These are phyloP conservation scores for Mimumesa dahlbomi DNA, from an alignment of 2,888 invertebrate species.

Conservation along the genomic window DNA sequence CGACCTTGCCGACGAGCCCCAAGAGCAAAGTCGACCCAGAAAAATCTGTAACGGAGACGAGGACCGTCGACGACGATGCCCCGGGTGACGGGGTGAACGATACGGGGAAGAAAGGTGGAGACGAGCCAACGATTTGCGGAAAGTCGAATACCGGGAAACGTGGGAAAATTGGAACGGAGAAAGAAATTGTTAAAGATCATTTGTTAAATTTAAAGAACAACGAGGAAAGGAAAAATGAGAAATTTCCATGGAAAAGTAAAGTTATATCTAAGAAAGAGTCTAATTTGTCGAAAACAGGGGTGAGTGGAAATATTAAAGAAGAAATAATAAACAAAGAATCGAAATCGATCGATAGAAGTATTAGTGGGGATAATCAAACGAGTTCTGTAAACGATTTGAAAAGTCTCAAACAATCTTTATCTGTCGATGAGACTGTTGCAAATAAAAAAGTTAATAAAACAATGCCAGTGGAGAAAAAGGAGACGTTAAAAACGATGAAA, in stretches of 20 bases:
- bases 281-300: neutral
- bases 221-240: neutral
- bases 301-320: neutral
- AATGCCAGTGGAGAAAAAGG: neutral
- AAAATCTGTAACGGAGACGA: too few species aligned
- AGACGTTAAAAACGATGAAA: neutral
- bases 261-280: neutral
- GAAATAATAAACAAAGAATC: neutral
- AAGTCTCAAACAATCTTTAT: too few species aligned
- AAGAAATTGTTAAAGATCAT: neutral
- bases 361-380: neutral
- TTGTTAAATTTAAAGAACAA: too few species aligned
- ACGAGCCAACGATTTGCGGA: neutral
- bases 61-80: too few species aligned
- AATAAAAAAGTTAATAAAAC: neutral
- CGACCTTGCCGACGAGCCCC: constrained; percentile 30
- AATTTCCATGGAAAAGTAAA: constrained; percentile 31
- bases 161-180: neutral
- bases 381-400: too few species aligned
- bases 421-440: neutral
- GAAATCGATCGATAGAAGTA: neutral
- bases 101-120: neutral
- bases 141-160: neutral
- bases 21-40: too few species aligned
- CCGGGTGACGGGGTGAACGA: too few species aligned